Percentiles rank a stretch among this genome's conserved stretches.
These are phyloP conservation scores for Pleuronectes platessa DNA, from an alignment of 2,113 vertebrate genomes.

Conservation along the genomic window DNA sequence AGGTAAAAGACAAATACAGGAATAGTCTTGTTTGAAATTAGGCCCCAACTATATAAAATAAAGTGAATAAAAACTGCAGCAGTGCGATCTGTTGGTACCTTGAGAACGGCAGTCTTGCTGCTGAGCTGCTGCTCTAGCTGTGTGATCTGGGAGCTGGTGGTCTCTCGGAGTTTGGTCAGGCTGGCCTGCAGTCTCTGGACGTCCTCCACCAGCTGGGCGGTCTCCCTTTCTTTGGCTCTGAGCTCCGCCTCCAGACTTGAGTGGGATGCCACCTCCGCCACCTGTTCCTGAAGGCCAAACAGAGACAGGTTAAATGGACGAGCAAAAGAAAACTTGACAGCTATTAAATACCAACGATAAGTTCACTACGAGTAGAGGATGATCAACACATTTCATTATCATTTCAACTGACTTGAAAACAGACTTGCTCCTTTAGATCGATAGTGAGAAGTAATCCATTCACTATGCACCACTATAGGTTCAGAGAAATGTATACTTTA, in stretches of 20 bases:
- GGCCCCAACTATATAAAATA: not conserved
- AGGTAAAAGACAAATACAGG: not conserved
- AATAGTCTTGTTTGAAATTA: not conserved
- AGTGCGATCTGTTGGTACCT: conserved; percentile 76
- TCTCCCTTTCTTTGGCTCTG: conserved; percentile 95
- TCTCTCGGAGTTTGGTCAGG: conserved; percentile 94
- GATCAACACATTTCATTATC: conserved; percentile 5
- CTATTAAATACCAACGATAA: not conserved
- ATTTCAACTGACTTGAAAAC: not conserved
- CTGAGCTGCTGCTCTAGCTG: conserved; percentile 96
- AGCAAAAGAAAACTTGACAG: not conserved
- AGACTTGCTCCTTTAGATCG: conserved; percentile 3
- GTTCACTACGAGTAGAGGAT: not conserved
- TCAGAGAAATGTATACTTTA: conserved; percentile 10
- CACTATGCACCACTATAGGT: not conserved
- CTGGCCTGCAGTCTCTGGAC: conserved; percentile 97
- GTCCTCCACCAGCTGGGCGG: conserved; percentile 94
- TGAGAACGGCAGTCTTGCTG: conserved; percentile 90
- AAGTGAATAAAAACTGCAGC: not conserved
- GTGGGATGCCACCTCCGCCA: conserved; percentile 87
- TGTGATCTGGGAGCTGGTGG: conserved; percentile 92
- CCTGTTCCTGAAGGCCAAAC: conserved; percentile 84
- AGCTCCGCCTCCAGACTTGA: conserved; percentile 94
- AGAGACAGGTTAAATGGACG: not conserved
- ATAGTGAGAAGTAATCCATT: conserved; percentile 11